These are phyloP conservation scores for Diachasma alloeum DNA, from an alignment of 1,140 invertebrate genomes.

Conservation along the genomic window DNA sequence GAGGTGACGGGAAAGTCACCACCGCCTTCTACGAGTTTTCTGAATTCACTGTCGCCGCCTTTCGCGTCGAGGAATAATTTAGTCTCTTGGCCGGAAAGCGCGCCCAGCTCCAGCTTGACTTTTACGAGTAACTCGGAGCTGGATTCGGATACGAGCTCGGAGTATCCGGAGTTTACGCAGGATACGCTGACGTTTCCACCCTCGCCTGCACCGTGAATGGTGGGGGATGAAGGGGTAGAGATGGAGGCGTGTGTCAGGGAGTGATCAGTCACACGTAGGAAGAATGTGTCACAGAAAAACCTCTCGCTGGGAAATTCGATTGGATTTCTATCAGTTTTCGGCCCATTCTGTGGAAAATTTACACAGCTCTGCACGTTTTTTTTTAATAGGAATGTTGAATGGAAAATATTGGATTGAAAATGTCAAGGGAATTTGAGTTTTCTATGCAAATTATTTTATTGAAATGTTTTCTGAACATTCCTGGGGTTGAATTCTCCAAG, in stretches of 20 bases:
- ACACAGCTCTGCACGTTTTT: too few species aligned
- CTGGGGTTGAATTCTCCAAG: too few species aligned
- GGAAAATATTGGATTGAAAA: too few species aligned
- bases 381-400: too few species aligned
- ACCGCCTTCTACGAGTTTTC: slow-evolving; percentile 60
- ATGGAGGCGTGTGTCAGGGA: neutral
- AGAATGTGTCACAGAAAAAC: too few species aligned
- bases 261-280: neutral
- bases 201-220: slow-evolving; percentile 54
- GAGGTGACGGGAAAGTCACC: slow-evolving; percentile 58
- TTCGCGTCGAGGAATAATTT: slow-evolving; percentile 58
- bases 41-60: slow-evolving; percentile 60
- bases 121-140: slow-evolving; percentile 62
- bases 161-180: slow-evolving; percentile 62
- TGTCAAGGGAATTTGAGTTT: too few species aligned
- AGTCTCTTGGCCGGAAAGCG: slow-evolving; percentile 60
- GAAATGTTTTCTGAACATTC: too few species aligned
- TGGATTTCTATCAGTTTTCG: too few species aligned
- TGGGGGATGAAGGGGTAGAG: neutral
- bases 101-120: slow-evolving; percentile 58
- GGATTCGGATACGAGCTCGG: slow-evolving; percentile 60
- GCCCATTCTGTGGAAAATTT: too few species aligned
- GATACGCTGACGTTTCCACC: slow-evolving; percentile 59
- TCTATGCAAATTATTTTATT: too few species aligned
- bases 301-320: too few species aligned